Conservation (phyloP, 2,888 invertebrate genomes). For the Hirtodrosophila histrioides region DNA sequence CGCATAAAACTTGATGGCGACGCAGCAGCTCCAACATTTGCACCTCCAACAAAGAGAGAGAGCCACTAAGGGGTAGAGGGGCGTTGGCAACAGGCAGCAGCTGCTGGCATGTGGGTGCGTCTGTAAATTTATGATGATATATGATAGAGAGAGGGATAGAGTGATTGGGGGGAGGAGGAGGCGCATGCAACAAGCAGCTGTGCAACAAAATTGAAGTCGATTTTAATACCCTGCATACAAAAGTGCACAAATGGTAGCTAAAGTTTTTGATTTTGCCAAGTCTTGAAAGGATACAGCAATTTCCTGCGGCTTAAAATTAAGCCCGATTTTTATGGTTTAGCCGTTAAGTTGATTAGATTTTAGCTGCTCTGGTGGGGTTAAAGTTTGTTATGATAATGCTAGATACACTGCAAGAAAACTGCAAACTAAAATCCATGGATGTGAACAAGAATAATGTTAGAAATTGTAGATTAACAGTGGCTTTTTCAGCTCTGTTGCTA, state of each 20-base stretch:
- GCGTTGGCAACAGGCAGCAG: conserved; percentile 29
- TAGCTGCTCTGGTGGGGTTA: too few relatives aligned
- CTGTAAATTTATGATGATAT: conserved; percentile 63
- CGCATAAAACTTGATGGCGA: conserved; percentile 67
- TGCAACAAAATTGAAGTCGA: conserved; percentile 31
- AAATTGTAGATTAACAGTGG: too few relatives aligned
- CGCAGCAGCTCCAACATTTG: conserved; percentile 51
- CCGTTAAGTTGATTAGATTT: too few relatives aligned
- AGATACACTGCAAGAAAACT: too few relatives aligned
- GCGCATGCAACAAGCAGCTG: conserved; percentile 54
- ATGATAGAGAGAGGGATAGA: conserved; percentile 7
- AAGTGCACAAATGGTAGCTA: neutral
- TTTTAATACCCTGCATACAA: conserved; percentile 36
- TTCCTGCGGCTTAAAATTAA: too few relatives aligned
- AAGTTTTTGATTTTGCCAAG: neutral
- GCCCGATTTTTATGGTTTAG: too few relatives aligned
- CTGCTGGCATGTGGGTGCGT: conserved; percentile 35
- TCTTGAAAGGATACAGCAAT: too few relatives aligned
- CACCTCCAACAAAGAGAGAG: conserved; percentile 26
- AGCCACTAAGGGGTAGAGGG: too few relatives aligned
- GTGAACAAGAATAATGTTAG: too few relatives aligned
- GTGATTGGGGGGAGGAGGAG: neutral
- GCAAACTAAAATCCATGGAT: too few relatives aligned
- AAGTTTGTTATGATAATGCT: too few relatives aligned
- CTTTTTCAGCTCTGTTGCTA: too few relatives aligned